Conservation (phyloP, 2,113 vertebrate genomes). For the Hystrix brachyura region DNA sequence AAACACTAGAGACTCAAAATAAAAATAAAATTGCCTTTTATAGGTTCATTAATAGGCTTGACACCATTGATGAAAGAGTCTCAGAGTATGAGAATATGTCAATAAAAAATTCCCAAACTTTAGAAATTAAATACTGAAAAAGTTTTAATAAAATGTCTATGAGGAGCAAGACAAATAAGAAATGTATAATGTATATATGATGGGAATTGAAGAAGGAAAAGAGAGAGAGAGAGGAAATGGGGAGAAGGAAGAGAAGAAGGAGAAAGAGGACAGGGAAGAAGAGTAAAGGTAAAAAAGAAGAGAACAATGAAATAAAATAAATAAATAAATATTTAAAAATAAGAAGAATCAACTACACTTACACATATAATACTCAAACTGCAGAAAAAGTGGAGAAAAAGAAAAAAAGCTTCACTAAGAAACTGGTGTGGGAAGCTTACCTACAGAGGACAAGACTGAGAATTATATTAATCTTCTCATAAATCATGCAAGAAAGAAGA, state of each 20-base stretch:
- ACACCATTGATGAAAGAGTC: not conserved
- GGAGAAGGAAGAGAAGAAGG: no score
- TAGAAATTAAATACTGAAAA: no score
- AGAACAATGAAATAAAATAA: not conserved
- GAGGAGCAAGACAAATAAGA: not conserved
- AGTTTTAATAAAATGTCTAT: not conserved
- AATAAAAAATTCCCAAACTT: not conserved
- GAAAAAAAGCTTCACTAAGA: not conserved
- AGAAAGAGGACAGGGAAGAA: no score
- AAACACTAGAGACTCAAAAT: not conserved
- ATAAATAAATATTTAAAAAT: no score
- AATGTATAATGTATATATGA: no score
- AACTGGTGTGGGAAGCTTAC: not conserved
- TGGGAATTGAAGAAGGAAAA: no score
- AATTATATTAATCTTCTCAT: not conserved
- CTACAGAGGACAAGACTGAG: not conserved
- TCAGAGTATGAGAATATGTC: not conserved
- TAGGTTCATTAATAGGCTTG: not conserved
- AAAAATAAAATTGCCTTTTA: not conserved
- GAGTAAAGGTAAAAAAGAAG: no score
- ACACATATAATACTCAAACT: not conserved
- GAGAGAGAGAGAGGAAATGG: no score
- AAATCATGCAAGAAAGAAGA: not conserved
- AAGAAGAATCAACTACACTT: not conserved
- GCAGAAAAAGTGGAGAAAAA: not conserved